phyloP scores from a whole-genome alignment of 1,140 invertebrate genomes.

The Ooceraea biroi region DNA sequence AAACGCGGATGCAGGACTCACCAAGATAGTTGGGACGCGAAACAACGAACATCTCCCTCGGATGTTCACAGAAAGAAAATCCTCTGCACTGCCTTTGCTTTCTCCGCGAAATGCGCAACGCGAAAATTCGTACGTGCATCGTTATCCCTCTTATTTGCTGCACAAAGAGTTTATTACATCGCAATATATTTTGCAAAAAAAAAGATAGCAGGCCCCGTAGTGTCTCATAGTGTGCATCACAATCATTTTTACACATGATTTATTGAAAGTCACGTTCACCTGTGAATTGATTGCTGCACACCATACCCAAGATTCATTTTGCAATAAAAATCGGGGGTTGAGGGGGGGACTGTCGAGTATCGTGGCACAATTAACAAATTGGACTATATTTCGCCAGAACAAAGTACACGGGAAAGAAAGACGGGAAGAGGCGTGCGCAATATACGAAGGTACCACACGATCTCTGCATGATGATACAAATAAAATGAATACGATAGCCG shows the following conservation, averaged over 20 bases:
- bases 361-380: constrained; percentile 52
- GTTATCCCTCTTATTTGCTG: not conserved
- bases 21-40: constrained; percentile 8
- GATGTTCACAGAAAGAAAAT: constrained; percentile 13
- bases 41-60: not conserved
- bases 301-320: not conserved
- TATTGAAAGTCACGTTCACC: not conserved
- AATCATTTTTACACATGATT: not conserved
- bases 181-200: not conserved
- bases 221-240: not conserved
- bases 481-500: constrained; percentile 8
- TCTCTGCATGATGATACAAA: constrained; percentile 45
- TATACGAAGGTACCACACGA: constrained; percentile 35
- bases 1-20: constrained; percentile 30
- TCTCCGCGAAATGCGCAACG: constrained; percentile 21
- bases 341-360: constrained; percentile 16
- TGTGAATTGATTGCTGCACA: not conserved
- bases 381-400: constrained; percentile 46
- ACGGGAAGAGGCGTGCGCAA: constrained; percentile 31
- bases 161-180: too few species aligned
- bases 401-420: constrained; percentile 49
- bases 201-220: not conserved
- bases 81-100: constrained; percentile 20
- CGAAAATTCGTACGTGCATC: constrained; percentile 21
- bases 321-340: not conserved